These are phyloP conservation scores for Nerophis lumbriciformis DNA, from an alignment of 2,113 vertebrate genomes.

Conservation along the genomic window DNA sequence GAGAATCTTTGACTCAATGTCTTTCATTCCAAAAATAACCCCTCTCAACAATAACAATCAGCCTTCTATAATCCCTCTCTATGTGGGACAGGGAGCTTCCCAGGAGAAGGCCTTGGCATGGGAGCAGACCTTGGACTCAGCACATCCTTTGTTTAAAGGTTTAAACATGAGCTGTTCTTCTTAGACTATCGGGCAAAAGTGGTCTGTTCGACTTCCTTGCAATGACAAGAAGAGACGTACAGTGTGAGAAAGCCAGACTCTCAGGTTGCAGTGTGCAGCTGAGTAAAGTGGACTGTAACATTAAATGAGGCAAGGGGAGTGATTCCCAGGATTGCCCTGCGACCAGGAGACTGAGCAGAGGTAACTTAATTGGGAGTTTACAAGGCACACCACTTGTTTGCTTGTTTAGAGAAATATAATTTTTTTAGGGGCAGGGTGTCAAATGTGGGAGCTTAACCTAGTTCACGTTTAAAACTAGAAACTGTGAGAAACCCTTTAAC, in stretches of 20 bases:
- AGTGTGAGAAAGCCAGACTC: slow-evolving; percentile 31
- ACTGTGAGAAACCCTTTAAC: not conserved
- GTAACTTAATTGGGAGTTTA: not conserved
- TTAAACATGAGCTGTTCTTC: slow-evolving; percentile 60
- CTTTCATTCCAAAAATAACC: slow-evolving; percentile 13
- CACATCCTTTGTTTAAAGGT: slow-evolving; percentile 47
- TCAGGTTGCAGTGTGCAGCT: slow-evolving; percentile 50
- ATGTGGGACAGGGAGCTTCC: slow-evolving; percentile 41
- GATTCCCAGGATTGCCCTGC: slow-evolving; percentile 33
- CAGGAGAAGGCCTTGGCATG: slow-evolving; percentile 36
- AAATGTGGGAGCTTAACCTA: not conserved
- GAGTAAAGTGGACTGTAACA: slow-evolving; percentile 54
- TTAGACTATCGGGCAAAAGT: slow-evolving; percentile 38
- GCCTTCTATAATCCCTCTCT: not conserved
- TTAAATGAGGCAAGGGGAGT: slow-evolving; percentile 42
- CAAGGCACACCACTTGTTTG: not conserved
- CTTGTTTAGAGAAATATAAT: not conserved
- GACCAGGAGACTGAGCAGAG: slow-evolving; percentile 1
- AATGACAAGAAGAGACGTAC: slow-evolving; percentile 44
- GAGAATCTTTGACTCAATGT: slow-evolving; percentile 28
- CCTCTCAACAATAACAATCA: slow-evolving; percentile 10
- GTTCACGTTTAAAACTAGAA: not conserved
- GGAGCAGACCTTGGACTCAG: slow-evolving; percentile 28
- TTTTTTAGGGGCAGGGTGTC: not conserved
- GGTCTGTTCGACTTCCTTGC: slow-evolving; percentile 34